Evolutionary conservation across 2,888 invertebrate species (phyloP), one percentile per base, ranked within the genome.

Genomic region (Aleiodes alternator): DNA sequence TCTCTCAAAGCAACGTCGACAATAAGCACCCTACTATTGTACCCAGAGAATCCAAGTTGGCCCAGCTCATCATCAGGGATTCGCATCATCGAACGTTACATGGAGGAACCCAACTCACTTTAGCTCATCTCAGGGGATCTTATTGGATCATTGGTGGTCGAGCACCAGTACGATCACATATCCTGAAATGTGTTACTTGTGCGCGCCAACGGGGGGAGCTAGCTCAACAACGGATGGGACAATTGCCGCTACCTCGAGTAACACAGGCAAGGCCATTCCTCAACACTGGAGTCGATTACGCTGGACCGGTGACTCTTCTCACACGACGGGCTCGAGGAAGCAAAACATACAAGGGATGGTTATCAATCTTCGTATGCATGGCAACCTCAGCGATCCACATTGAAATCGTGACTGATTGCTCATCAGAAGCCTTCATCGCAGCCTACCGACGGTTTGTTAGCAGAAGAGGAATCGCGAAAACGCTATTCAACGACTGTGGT

Each of bases 211-310:
- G 80, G 1, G 75, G 73, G n/a, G 38, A 8, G 0, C 74, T 75
- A 9, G 73, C 76, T 4, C 69, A 77, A 3, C 80, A 80, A 23
- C 51, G 79, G 23, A 83, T 81, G 82, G 80, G 79, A 1, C 76
- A 82, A 38, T 73, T 82, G 8, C 81, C 81, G 1, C 0, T 4
- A 0, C 6, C 29, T 3, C 57, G 82, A 14, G 69, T 81, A 7
- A 64, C 69, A 8, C 78, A 76, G 71, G 79, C 78, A 76, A 72
- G 79, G 1, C 59, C 81, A 0, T 83, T 81, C 55, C 12, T 29
- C 0, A 70, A 75, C 29, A 75, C 79, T 0, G 82, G 81, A 5
- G 61, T 84, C 0, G 81, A 83, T 51, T 83, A 82, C 38, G 82
- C 82, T 1, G 82, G 81, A 7, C 83, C 82, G 0, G 38, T 81